Base-by-base conservation (phyloP, 1,140 invertebrate species). In the Drusus annulatus region DNA sequence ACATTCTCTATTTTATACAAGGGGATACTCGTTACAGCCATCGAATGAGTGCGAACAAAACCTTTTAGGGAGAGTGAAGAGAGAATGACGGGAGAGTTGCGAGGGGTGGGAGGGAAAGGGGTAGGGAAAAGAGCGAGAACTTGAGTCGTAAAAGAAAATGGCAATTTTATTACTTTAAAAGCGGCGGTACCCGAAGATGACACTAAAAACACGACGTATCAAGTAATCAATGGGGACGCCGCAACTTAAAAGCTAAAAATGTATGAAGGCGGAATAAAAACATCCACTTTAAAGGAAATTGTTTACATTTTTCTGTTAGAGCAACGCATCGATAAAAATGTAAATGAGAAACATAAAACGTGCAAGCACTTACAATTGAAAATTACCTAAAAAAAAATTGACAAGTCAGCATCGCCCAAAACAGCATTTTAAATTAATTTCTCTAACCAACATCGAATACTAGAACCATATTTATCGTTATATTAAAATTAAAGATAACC, bases 141-240 rank as follows among this genome's bases (percentile, higher is more conserved):
- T 71, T 51, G 13, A 71, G 68, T 71, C 68, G 68, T 71, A 71
- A 71, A 71, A 71, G 68, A 71, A 71, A 71, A 71, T 71, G 68
- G 68, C 68, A 52, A 71, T 71, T 71, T 71, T 71, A 71, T 71
- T 71, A 71, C 68, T 71, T 71, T 71, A 71, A 71, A 71, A 71
- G 68, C 68, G 68, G 68, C 68, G 50, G 31, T 19, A 51, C 50
- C 68, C 68, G 45, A 71, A 71, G 68, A 71, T 71, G 68, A 71
- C 68, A 71, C 68, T 71, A 71, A 71, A 65, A 71, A 71, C 68
- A 71, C 68, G 68, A 71, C 68, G 68, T 71, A 71, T 71, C 68
- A 25, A 71, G 68, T 71, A 71, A 71, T 71, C 68, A 71, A 71
- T 71, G 68, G 68, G 68, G 68, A 71, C 68, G 50, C 68, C 68